Percentiles rank a stretch among this genome's conserved stretches.
phyloP scores from a whole-genome alignment of 2,888 invertebrate species.

The Drosophila affinis region DNA sequence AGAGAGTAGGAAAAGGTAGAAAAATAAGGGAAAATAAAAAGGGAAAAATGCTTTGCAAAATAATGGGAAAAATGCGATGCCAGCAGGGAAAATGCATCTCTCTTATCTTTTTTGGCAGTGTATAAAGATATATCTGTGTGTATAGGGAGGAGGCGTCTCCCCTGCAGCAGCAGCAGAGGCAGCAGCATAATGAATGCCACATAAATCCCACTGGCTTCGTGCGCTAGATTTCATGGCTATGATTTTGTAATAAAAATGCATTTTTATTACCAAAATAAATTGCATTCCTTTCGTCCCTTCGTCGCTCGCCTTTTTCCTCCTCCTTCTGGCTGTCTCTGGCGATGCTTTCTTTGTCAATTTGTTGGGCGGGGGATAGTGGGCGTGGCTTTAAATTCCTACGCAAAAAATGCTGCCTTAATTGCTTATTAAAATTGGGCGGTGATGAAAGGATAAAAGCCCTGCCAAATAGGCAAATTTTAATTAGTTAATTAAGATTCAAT shows the following conservation, averaged over 20 bases:
- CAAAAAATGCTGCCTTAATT: constrained; percentile 2
- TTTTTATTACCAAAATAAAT: constrained; percentile 74
- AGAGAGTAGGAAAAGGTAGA: background rate
- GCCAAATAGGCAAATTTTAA: constrained; percentile 32
- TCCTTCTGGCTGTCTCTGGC: constrained; percentile 12
- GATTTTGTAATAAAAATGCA: constrained; percentile 77
- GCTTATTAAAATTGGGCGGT: background rate
- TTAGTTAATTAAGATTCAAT: constrained; percentile 57
- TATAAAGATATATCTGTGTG: constrained; percentile 18
- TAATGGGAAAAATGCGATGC: background rate
- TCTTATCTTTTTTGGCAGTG: background rate
- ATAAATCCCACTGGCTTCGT: constrained; percentile 62
- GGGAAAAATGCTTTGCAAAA: background rate
- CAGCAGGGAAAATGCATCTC: background rate
- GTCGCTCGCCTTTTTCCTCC: constrained; percentile 2
- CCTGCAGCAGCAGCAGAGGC: constrained; percentile 43
- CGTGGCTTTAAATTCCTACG: constrained; percentile 18
- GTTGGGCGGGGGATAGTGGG: constrained; percentile 29
- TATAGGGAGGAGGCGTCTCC: background rate
- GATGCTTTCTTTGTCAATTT: constrained; percentile 41
- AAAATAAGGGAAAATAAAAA: background rate
- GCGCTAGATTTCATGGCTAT: constrained; percentile 64
- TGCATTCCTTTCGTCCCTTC: constrained; percentile 50
- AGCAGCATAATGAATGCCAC: constrained; percentile 65
- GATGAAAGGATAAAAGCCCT: constrained; percentile 12